Base-by-base conservation (phyloP, 2,113 vertebrate genomes). In the Channa argus region DNA sequence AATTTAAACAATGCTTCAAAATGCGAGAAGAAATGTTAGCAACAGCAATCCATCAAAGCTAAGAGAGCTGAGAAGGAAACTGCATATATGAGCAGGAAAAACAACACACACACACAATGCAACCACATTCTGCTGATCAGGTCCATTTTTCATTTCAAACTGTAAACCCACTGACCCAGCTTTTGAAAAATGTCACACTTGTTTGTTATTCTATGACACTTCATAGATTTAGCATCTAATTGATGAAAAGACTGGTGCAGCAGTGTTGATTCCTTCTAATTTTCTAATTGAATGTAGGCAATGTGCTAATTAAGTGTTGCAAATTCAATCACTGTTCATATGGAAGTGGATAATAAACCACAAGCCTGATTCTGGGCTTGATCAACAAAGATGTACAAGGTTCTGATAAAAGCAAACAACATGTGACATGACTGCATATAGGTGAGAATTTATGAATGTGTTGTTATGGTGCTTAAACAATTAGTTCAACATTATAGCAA, bases 161-260 rank as follows among this genome's bases (percentile, higher is more conserved):
- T 5, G 36, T 75, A 80, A 91, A 90, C 88, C 63, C 82, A 63
- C 13, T 88, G 78, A 89, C 88, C 77, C 14, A 46, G 41, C 71
- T 82, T 69, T 69, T 36, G 36, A 74, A 64, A 12, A 63, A 37
- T 8, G 67, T 53, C 60, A 63, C 53, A 59, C 53, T 41, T 10
- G 55, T 75, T 71, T 67, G 55, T 72, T 56, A 63, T 80, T 67
- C 63, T 71, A 4, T 9, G 39, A 61, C 45, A 5, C 54, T 60
- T 84, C 65, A 72, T 74, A n/a, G 62, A 83, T 84, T 86, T 84
- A 74, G 51, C 53, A 63, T 78, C 39, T 38, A 59, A 79, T 13
- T 71, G 72, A 69, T 86, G 52, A 60, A 72, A 74, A 39, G 55
- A 77, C 53, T 71, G 63, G 52, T 11, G 65, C 6, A 0, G 51